Base-by-base conservation (phyloP, 2,888 invertebrate species). In the Oscheius onirici region DNA sequence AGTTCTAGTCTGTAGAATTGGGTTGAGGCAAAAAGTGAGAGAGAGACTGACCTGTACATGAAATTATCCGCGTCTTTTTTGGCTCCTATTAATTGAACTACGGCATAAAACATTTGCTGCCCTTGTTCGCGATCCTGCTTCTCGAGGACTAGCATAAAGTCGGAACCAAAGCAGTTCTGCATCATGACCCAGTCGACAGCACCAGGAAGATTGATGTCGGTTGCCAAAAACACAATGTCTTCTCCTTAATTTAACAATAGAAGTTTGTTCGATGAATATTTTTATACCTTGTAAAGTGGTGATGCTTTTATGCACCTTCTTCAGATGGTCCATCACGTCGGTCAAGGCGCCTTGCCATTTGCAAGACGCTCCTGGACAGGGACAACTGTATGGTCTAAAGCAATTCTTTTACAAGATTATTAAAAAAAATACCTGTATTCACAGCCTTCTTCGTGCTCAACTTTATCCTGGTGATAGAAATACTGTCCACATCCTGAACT, bases 131-230 rank as follows among this genome's bases (percentile, higher is more conserved):
- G 76, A 58, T 97, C 96, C 89, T 93, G 95, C 88, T 97, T 97
- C 87, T 96, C 96, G 63, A 99, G 91, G 43, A 99, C 97, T 80
- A 99, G 91, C 97, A 99, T 99, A 88, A 99, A 99, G 89, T 97
- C 95, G 88, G 96, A 96, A 70, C 95, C 95, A 89, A 97, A 99
- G 89, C 99, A 99, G 34, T 95, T 95, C 90, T 99, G 99, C 97
- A 99, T 99, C 99, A 99, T 99, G 3, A 90, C 90, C 88, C 88
- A 88, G 71, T 88, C 88, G 20, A 88, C 88, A 2, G 88, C 87
- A 72, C 99, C 99, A 8, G 97, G 97, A 80, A 99, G 91, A 90
- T 97, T 99, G 75, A 99, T 99, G 89, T 99, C 99, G 46, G 99
- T 99, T 1, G 99, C 99, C 84, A 99, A 90, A 89, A 99, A 99